Conservation (phyloP, 2,888 invertebrate species). For the Tridacna gigas region DNA sequence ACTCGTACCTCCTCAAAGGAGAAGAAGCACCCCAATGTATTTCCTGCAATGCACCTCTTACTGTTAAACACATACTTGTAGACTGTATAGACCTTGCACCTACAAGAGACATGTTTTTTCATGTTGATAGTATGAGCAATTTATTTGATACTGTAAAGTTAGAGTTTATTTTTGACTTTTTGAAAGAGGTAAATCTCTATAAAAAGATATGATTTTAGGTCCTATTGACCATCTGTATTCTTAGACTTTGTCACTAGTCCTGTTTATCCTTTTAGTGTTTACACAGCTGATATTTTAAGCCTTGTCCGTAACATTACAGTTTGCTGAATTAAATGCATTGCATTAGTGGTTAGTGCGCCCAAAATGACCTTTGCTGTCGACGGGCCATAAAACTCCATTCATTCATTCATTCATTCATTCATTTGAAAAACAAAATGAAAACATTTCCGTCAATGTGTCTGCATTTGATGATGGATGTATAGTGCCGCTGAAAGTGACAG, state of each 20-base stretch:
- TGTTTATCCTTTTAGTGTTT: too few species aligned
- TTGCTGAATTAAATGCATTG: too few species aligned
- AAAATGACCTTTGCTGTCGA: too few species aligned
- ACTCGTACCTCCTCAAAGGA: conserved; percentile 22
- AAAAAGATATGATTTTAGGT: neutral
- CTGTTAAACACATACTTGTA: conserved; percentile 22
- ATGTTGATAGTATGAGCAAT: neutral
- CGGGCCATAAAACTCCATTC: too few species aligned
- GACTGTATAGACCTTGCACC: conserved; percentile 19
- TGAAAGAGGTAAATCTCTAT: conserved; percentile 2
- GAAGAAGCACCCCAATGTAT: conserved; percentile 14
- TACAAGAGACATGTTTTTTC: neutral
- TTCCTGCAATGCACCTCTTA: conserved; percentile 5
- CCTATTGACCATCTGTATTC: too few species aligned
- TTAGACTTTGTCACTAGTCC: too few species aligned
- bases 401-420: too few species aligned
- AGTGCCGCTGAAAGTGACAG: conserved; percentile 9
- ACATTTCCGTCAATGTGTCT: conserved; percentile 13
- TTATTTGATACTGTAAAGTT: conserved; percentile 7
- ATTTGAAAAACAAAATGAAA: conserved; percentile 24
- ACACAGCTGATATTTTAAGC: too few species aligned
- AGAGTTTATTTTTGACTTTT: neutral
- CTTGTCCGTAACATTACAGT: too few species aligned
- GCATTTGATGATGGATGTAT: conserved; percentile 8
- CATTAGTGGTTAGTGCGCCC: too few species aligned